Percentiles rank a stretch among this genome's conserved stretches.
These are phyloP conservation scores for Lordiphosa andalusiaca DNA, from an alignment of 2,888 invertebrate species.

Conservation along the genomic window DNA sequence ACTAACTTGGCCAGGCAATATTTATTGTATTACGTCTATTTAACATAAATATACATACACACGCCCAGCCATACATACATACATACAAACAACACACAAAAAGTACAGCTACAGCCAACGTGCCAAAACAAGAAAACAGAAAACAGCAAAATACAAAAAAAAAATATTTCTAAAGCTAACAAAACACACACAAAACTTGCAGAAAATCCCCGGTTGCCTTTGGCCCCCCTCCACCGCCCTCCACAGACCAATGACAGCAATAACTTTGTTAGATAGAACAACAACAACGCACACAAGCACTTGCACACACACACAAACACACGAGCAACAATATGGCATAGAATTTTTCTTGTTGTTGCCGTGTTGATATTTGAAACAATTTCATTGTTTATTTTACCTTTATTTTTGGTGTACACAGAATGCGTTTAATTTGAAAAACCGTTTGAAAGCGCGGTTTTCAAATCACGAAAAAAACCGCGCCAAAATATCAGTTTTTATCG, in stretches of 20 bases:
- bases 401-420: constrained; percentile 20
- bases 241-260: constrained; percentile 57
- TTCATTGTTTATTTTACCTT: constrained; percentile 20
- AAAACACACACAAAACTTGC: constrained; percentile 72
- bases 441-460: constrained; percentile 25
- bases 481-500: constrained; percentile 44
- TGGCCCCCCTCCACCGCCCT: background rate
- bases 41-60: constrained; percentile 57
- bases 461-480: constrained; percentile 55
- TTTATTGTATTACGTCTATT: constrained; percentile 70
- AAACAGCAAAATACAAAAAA: constrained; percentile 20
- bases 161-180: constrained; percentile 69
- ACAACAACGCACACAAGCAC: constrained; percentile 51
- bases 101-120: constrained; percentile 51
- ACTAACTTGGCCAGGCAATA: constrained; percentile 54
- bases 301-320: constrained; percentile 25
- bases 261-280: constrained; percentile 74
- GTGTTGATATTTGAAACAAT: constrained; percentile 33
- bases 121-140: constrained; percentile 26
- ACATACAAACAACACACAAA: constrained; percentile 39
- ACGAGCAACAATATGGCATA: constrained; percentile 36
- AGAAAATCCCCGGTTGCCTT: constrained; percentile 58
- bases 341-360: constrained; percentile 47
- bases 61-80: constrained; percentile 14
- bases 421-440: constrained; percentile 43